Evolutionary conservation across 2,888 invertebrate species (phyloP).

Genomic region (Tortrix viridana): DNA sequence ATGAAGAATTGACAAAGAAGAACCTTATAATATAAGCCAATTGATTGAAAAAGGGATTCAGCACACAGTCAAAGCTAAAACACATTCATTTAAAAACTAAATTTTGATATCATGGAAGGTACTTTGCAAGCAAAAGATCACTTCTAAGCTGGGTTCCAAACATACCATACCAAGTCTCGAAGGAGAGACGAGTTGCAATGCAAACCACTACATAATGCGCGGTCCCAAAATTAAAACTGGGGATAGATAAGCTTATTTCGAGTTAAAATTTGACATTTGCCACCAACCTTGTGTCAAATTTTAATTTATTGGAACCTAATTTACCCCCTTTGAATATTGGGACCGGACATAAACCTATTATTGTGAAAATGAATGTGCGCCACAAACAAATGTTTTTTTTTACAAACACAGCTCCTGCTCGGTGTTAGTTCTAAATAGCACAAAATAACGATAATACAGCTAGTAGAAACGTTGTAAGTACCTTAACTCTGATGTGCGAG

Average conservation of each 20-base stretch:
- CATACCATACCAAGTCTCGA: conserved; percentile 21
- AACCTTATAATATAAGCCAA: conserved; percentile 4
- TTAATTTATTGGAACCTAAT: too few relatives aligned
- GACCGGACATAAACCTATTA: not conserved
- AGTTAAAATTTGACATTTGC: too few relatives aligned
- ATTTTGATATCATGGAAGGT: conserved; percentile 10
- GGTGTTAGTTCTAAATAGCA: conserved; percentile 30
- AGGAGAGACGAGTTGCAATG: conserved; percentile 8
- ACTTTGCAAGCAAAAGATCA: conserved; percentile 17
- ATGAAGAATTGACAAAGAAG: not conserved
- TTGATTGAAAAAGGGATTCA: conserved; percentile 21
- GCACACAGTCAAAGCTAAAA: conserved; percentile 27
- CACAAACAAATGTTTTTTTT: conserved; percentile 15
- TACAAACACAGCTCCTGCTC: conserved; percentile 5
- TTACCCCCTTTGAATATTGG: too few relatives aligned
- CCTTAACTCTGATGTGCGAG: conserved; percentile 6
- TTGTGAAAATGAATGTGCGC: conserved; percentile 17
- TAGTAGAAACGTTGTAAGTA: conserved; percentile 11
- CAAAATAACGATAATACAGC: conserved; percentile 12
- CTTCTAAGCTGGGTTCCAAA: conserved; percentile 22
- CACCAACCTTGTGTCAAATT: too few relatives aligned
- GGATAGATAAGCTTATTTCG: too few relatives aligned
- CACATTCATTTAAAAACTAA: conserved; percentile 24
- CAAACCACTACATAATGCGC: too few relatives aligned
- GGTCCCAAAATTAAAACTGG: too few relatives aligned